Percentiles rank a stretch among this genome's conserved stretches.
Evolutionary conservation across 2,113 vertebrate species (phyloP).

Genomic region (Puffinus mauretanicus): DNA sequence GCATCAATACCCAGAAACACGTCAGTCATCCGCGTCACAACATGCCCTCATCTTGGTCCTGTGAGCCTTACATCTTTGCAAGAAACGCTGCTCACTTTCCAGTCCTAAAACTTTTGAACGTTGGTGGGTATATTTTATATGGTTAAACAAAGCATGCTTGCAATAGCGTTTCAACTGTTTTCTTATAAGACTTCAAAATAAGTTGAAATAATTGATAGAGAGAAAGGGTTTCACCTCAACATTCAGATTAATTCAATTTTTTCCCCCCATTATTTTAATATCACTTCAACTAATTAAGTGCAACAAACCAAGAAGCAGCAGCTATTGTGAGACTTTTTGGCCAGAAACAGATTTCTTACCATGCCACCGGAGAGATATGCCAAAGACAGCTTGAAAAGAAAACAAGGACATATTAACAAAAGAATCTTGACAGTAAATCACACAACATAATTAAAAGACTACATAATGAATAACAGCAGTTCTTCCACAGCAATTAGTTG

Average conservation of each 20-base stretch:
- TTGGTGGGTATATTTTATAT: no score
- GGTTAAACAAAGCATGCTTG: neutral
- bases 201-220: neutral
- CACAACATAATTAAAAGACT: neutral
- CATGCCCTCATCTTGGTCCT: neutral
- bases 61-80: accelerated
- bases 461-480: neutral
- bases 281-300: neutral
- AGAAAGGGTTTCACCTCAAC: neutral
- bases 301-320: neutral
- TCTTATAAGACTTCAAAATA: neutral
- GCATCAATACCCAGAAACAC: neutral
- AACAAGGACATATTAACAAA: neutral
- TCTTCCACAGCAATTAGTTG: neutral
- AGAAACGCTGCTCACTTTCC: neutral
- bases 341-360: neutral
- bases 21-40: neutral
- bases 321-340: neutral
- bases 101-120: no score
- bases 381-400: neutral
- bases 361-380: neutral
- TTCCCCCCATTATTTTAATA: neutral
- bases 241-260: neutral
- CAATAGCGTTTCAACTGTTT: neutral
- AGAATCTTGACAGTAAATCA: neutral